Percentiles rank a stretch among this genome's conserved stretches.
Conservation (phyloP, 2,888 invertebrate genomes). For the Branchinecta sandiegonensis region DNA sequence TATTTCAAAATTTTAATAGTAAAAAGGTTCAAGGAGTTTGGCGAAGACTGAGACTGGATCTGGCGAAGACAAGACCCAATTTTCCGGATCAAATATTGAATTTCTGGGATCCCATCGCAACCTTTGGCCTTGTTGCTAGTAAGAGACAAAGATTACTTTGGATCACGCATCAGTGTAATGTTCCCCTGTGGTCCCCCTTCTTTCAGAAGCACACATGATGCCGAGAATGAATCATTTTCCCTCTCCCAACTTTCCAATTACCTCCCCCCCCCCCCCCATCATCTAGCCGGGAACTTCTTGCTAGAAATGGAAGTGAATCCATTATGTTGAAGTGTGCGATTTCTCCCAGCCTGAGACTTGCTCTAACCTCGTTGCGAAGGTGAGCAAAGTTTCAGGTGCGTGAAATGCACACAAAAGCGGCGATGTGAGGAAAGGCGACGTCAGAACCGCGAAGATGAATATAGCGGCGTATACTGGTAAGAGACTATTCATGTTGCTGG, state of each 20-base stretch:
- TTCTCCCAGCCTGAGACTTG: slow-evolving; percentile 25
- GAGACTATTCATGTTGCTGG: background rate
- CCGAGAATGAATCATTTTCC: too few relatives aligned
- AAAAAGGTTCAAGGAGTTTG: too few relatives aligned
- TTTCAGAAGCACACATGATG: too few relatives aligned
- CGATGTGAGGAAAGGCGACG: background rate
- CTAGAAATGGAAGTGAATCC: background rate
- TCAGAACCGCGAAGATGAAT: background rate
- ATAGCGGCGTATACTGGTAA: slow-evolving; percentile 2
- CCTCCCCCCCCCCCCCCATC: background rate
- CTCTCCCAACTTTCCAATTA: background rate
- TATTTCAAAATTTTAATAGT: too few relatives aligned
- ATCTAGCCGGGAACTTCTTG: background rate
- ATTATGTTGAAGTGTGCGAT: slow-evolving; percentile 1
- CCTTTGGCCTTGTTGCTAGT: too few relatives aligned
- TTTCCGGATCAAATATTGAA: too few relatives aligned
- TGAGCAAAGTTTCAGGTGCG: slow-evolving; percentile 28
- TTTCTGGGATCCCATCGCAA: too few relatives aligned
- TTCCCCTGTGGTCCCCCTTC: too few relatives aligned
- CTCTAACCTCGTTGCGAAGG: slow-evolving; percentile 26
- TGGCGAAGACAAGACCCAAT: too few relatives aligned
- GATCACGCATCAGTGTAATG: too few relatives aligned
- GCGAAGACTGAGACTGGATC: too few relatives aligned
- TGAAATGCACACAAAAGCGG: slow-evolving; percentile 23
- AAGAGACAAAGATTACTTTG: too few relatives aligned